Percentiles rank a stretch among this genome's conserved stretches.
These are phyloP conservation scores for Brachionus paranguensis DNA, from an alignment of 1,140 invertebrate species.

Conservation along the genomic window DNA sequence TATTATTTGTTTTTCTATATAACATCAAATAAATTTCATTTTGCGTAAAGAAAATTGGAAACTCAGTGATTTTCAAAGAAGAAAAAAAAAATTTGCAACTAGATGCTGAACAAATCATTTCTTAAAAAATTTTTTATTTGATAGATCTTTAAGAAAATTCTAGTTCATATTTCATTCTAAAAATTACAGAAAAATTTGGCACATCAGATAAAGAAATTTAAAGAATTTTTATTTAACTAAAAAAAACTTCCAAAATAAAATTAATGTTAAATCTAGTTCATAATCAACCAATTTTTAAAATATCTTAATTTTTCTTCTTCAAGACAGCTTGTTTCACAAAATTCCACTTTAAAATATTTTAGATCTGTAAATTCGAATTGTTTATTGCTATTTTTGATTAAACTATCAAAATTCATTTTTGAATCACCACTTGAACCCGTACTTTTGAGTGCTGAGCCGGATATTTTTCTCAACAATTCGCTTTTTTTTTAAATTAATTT, in stretches of 20 bases:
- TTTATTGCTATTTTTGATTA: background rate
- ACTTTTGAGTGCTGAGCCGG: background rate
- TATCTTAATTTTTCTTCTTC: background rate
- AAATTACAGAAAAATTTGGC: no score
- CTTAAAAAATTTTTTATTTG: no score
- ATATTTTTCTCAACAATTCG: conserved; percentile 32
- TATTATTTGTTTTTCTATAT: no score
- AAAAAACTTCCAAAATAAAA: background rate
- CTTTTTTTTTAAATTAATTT: background rate
- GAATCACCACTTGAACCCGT: background rate
- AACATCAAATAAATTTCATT: no score
- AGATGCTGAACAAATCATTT: no score
- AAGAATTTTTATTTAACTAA: background rate
- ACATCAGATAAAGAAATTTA: background rate
- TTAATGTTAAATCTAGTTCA: background rate
- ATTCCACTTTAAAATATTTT: conserved; percentile 24
- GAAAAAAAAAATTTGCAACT: no score
- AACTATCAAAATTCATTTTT: background rate
- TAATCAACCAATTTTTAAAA: background rate
- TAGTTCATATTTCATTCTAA: no score
- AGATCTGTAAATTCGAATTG: conserved; percentile 25
- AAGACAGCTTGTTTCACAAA: background rate
- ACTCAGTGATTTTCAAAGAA: no score
- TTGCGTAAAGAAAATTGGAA: no score
- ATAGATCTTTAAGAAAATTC: no score